Base-by-base conservation (phyloP, 1,140 invertebrate genomes). In the Leguminivora glycinivorella region DNA sequence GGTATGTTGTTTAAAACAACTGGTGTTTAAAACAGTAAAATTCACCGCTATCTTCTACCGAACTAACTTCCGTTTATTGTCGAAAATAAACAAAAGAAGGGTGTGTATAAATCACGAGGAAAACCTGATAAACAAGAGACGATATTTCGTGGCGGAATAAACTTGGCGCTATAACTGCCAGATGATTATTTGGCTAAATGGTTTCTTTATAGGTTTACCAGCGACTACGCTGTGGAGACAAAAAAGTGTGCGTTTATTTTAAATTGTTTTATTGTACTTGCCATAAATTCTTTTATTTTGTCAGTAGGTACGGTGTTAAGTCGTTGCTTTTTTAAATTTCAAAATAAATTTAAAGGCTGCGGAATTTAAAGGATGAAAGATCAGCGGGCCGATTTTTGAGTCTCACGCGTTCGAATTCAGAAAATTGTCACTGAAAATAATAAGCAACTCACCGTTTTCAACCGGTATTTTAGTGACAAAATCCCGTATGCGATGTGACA, bases 131-230 rank as follows among this genome's bases (percentile, higher is more conserved):
- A 31, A 25, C n/a, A 29, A 5, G 58, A 63, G 58, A 63, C 58
- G 58, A 63, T 63, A 63, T 63, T 63, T 63, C 25, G 58, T 25
- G 19, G 58, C 2, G 58, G n/a, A 63, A 63, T 63, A 63, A 63
- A 63, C 58, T 63, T 63, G 58, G 58, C 58, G 29, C n/a, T 29
- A 17, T 31, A 29, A 63, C 58, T 26, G 58, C 0, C n/a, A 63
- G 58, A 63, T 63, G 25, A 63, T 63, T 63, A 63, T 63, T 63
- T 29, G 58, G 10, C 56, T 29, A 58, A 29, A 63, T 29, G 26
- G n/a, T 26, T 29, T 63, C 58, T 63, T 63, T 63, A 63, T 63
- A 17, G 26, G 26, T 14, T 63, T 63, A 29, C 26, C 58, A 63
- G 31, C n/a, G 17, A 47, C 43, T 47, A 17, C n/a, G 47, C 2